Conservation (phyloP, 2,113 vertebrate genomes). For the Motacilla alba region DNA sequence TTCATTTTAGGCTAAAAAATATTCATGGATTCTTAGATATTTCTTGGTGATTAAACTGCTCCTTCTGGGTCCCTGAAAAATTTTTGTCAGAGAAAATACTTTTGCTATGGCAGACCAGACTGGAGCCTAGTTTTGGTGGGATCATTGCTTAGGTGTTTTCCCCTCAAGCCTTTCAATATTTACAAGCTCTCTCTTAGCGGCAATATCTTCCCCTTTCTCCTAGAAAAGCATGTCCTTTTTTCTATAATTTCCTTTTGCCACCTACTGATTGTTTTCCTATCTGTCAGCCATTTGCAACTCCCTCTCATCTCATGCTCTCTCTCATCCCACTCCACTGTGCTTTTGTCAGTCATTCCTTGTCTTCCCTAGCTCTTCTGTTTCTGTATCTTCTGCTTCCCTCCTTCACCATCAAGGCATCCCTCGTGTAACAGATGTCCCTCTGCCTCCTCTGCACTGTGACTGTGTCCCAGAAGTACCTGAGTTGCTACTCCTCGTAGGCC, state of each 20-base stretch:
- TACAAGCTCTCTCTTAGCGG: background rate
- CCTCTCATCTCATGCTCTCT: slow-evolving; percentile 27
- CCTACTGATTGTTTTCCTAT: slow-evolving; percentile 21
- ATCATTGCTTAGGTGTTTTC: background rate
- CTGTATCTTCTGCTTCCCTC: background rate
- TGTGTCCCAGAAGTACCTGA: background rate
- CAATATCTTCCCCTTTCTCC: background rate
- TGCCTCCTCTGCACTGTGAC: background rate
- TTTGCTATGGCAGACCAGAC: background rate
- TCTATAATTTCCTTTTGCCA: slow-evolving; percentile 30
- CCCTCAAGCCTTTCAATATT: background rate
- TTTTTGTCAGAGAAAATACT: background rate
- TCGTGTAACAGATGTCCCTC: background rate
- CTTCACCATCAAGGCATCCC: background rate
- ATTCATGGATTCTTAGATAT: background rate
- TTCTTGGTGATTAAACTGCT: background rate
- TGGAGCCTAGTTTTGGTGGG: background rate
- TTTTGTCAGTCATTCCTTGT: slow-evolving; percentile 40
- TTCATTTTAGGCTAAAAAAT: background rate
- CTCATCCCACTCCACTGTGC: slow-evolving; percentile 15
- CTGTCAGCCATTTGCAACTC: slow-evolving; percentile 32
- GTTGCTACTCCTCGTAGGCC: background rate
- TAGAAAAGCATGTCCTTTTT: background rate
- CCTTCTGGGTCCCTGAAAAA: background rate
- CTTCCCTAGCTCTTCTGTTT: background rate